phyloP scores from a whole-genome alignment of 2,113 vertebrate species.

The Danionella cerebrum region DNA sequence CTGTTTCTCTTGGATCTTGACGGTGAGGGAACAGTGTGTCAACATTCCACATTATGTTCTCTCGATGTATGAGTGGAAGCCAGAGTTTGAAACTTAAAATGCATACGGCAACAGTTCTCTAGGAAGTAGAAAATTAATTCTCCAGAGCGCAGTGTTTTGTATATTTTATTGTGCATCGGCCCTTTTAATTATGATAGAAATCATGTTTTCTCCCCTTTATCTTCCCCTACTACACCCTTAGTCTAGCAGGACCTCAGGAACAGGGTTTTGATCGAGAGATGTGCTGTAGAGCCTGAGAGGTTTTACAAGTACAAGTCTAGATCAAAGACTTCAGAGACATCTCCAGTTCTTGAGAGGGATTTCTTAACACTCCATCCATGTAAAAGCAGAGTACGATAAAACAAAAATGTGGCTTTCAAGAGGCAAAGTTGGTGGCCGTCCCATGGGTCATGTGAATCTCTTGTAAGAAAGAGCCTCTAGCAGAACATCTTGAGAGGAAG shows the following conservation, averaged over 20 bases:
- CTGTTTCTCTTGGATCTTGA: too few species aligned
- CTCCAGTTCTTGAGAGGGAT: constrained; percentile 31
- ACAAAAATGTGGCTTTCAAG: constrained; percentile 17
- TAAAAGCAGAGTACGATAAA: constrained; percentile 10
- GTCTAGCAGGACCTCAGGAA: constrained; percentile 25
- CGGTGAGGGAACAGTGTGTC: too few species aligned
- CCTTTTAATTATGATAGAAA: too few species aligned
- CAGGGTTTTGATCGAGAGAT: constrained; percentile 46
- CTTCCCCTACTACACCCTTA: constrained; percentile 22
- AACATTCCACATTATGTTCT: too few species aligned
- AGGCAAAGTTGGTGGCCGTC: neutral
- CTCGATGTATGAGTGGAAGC: too few species aligned
- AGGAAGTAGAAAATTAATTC: too few species aligned
- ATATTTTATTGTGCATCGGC: too few species aligned
- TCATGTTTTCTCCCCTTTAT: neutral
- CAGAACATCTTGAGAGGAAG: neutral
- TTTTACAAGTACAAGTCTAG: constrained; percentile 29
- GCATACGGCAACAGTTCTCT: too few species aligned
- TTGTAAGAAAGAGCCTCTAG: neutral
- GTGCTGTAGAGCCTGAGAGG: constrained; percentile 26
- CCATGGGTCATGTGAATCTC: neutral
- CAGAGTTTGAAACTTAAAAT: too few species aligned
- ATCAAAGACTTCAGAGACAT: constrained; percentile 50
- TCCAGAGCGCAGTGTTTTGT: too few species aligned
- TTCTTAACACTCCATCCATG: constrained; percentile 1